These are phyloP conservation scores for Drosophila guanche DNA, from an alignment of 1,140 invertebrate genomes.

Conservation along the genomic window DNA sequence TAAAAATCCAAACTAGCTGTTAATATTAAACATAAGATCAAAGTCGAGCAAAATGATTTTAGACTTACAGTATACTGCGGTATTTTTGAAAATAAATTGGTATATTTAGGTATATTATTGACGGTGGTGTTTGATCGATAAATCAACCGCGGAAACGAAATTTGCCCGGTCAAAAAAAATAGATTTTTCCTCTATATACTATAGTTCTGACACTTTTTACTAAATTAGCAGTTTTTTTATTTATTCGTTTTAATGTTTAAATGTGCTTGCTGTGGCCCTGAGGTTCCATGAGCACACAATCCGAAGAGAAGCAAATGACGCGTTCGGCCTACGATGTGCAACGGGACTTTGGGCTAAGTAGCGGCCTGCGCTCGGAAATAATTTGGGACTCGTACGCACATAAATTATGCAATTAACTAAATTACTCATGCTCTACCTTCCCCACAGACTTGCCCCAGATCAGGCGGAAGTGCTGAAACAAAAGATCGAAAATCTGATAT, in stretches of 20 bases:
- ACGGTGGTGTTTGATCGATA: too few relatives aligned
- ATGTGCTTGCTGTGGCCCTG: background rate
- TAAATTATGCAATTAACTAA: constrained; percentile 24
- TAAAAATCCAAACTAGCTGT: too few relatives aligned
- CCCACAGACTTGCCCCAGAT: constrained; percentile 50
- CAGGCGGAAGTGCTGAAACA: constrained; percentile 57
- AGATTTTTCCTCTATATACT: too few relatives aligned
- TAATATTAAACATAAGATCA: too few relatives aligned
- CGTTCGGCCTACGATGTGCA: constrained; percentile 69
- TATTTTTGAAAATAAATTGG: too few relatives aligned
- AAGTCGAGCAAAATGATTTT: too few relatives aligned
- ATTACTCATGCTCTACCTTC: background rate
- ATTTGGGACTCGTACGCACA: constrained; percentile 74
- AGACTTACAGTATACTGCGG: too few relatives aligned
- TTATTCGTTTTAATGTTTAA: background rate
- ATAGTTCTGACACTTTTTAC: too few relatives aligned
- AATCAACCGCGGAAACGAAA: too few relatives aligned
- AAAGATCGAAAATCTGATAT: constrained; percentile 64
- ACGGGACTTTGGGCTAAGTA: constrained; percentile 69
- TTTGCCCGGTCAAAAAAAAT: too few relatives aligned
- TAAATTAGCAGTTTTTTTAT: background rate
- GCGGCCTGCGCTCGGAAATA: constrained; percentile 62
- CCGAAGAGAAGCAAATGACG: constrained; percentile 27
- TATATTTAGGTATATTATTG: too few relatives aligned
- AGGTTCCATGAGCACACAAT: too few relatives aligned